Base-by-base conservation (phyloP, 1,140 invertebrate species). In the Apis dorsata region DNA sequence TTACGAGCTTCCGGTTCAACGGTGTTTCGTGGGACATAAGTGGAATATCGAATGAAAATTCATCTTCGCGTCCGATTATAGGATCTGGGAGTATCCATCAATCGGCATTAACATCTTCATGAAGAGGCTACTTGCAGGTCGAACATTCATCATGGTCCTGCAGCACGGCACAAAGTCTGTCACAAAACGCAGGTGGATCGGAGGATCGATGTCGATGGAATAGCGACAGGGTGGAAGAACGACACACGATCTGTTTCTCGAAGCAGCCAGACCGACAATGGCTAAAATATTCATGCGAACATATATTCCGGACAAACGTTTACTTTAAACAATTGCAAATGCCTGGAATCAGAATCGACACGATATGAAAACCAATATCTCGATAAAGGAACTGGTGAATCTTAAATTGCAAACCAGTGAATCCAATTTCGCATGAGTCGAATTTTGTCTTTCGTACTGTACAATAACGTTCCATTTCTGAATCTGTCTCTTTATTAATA, bases 141-240 rank as follows among this genome's bases (percentile, higher is more conserved):
- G 83, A 76, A 84, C 69, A 79, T 88, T 82, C 72, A 84, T 86
- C 75, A 80, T 86, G 85, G 82, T 71, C 74, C 57, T 70, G 60
- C 79, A 51, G 0, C 44, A 15, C 2, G 71, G 60, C 63, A 74
- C 71, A 60, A 55, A 74, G 76, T 72, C 85, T 72, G 86, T 79
- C 86, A 72, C 69, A 66, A 86, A 82, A 78, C 60, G 76, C 76
- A 85, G 76, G 62, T 76, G 81, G 82, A 86, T 86, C 72, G 81
- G 69, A 74, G 81, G 85, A 70, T 71, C 71, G 75, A 83, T 53
- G 69, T 69, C 53, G 65, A 77, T 66, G 57, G 75, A 65, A 76
- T 21, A 86, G 57, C 69, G 85, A 75, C 72, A 70, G 70, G 57
- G 68, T 59, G 78, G 69, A 80, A 55, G 69, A 74, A 62, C 70